Evolutionary conservation across 2,888 invertebrate genomes (phyloP).

Genomic region (Tribolium freemani): DNA sequence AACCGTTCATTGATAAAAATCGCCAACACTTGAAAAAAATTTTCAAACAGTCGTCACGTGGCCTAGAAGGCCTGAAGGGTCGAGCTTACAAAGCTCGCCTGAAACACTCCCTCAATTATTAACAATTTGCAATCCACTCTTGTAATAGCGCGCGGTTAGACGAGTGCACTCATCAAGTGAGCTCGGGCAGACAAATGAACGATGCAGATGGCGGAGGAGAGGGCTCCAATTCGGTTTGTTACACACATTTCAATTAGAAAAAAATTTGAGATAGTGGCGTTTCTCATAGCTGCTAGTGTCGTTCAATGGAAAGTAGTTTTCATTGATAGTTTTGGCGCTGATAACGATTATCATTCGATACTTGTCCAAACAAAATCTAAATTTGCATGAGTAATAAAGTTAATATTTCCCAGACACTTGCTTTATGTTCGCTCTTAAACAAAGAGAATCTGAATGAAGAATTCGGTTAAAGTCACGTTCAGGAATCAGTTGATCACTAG

Average conservation of each 20-base stretch:
- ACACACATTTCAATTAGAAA: background rate
- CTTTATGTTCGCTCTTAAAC: conserved; percentile 48
- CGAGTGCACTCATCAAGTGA: conserved; percentile 60
- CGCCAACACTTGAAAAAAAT: background rate
- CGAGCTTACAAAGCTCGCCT: conserved; percentile 52
- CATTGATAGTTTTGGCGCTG: background rate
- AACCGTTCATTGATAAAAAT: background rate
- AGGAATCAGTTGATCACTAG: conserved; percentile 56
- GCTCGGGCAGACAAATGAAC: conserved; percentile 65
- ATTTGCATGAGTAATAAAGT: conserved; percentile 21
- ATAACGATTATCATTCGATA: background rate
- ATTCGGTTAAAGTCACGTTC: conserved; percentile 56
- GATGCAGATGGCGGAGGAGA: conserved; percentile 46
- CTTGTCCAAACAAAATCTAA: conserved; percentile 4
- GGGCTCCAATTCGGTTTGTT: conserved; percentile 15
- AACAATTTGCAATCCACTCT: conserved; percentile 58
- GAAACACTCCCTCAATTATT: conserved; percentile 60
- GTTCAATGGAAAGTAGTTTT: background rate
- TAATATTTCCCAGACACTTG: conserved; percentile 48
- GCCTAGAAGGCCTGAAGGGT: conserved; percentile 30
- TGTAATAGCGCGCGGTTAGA: conserved; percentile 60
- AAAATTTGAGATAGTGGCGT: background rate
- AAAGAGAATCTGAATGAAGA: conserved; percentile 55
- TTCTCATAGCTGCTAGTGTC: background rate
- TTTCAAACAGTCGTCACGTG: conserved; percentile 20